Evolutionary conservation across 2,888 invertebrate genomes (phyloP).

Genomic region (Galerucella nymphaeae): DNA sequence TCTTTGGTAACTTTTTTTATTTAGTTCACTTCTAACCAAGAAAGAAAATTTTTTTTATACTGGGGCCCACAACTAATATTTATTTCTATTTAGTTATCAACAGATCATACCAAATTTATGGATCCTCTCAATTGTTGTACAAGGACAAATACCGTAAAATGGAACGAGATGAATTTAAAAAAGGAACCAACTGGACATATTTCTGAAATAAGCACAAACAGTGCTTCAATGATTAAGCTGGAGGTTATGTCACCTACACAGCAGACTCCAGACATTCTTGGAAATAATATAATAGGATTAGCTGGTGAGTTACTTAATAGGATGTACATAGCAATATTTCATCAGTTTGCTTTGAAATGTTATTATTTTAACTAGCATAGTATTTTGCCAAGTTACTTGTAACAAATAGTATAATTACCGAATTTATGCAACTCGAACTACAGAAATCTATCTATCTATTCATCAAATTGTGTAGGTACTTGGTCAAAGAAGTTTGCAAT

Average conservation of each 20-base stretch:
- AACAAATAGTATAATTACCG: no score
- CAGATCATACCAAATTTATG: conserved; percentile 48
- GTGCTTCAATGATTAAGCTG: conserved; percentile 71
- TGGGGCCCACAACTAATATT: neutral
- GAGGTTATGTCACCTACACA: conserved; percentile 76
- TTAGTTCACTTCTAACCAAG: no score
- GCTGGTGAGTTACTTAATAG: conserved; percentile 41
- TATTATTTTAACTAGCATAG: neutral
- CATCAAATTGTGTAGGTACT: no score
- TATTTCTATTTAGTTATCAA: conserved; percentile 33
- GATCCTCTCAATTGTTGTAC: conserved; percentile 70
- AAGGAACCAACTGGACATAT: conserved; percentile 74
- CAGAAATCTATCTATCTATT: no score
- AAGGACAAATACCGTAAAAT: conserved; percentile 76
- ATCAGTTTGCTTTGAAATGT: neutral
- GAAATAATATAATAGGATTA: conserved; percentile 38
- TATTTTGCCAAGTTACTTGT: neutral
- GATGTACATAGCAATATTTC: neutral
- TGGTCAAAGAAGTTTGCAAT: no score
- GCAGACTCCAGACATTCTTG: conserved; percentile 63
- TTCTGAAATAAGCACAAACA: conserved; percentile 71
- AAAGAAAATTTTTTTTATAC: no score
- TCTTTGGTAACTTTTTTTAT: no score
- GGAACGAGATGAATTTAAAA: conserved; percentile 72
- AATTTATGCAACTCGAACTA: no score